These are phyloP conservation scores for Euglossa dilemma DNA, from an alignment of 1,140 invertebrate species.

Conservation along the genomic window DNA sequence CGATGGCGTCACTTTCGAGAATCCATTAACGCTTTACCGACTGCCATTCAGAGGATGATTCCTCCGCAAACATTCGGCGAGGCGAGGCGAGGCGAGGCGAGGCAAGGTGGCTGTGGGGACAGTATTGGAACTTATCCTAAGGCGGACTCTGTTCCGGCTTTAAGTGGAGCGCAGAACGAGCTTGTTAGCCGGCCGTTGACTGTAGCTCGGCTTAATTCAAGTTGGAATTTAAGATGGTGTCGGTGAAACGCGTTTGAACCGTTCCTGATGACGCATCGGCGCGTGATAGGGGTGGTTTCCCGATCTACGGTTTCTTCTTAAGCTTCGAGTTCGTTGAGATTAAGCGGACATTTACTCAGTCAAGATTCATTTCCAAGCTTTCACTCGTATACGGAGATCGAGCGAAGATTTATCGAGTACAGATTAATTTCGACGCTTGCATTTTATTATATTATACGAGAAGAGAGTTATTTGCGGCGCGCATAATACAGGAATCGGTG, in stretches of 20 bases:
- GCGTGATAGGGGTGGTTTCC: neutral
- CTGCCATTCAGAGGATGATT: conserved; percentile 32
- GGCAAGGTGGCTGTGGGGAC: neutral
- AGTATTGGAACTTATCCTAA: conserved; percentile 1
- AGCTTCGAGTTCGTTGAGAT: no score
- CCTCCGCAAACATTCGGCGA: conserved; percentile 32
- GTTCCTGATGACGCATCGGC: neutral
- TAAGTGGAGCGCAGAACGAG: conserved; percentile 5
- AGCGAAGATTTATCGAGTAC: no score
- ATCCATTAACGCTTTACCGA: conserved; percentile 48
- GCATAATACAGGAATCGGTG: no score
- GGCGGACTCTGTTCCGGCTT: neutral
- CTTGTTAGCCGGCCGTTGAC: conserved; percentile 3
- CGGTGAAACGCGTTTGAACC: neutral
- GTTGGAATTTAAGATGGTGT: neutral
- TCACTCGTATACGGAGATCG: no score
- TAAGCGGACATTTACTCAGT: no score
- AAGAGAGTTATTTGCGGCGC: no score
- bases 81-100: neutral
- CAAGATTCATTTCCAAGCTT: no score
- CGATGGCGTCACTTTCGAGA: conserved; percentile 10
- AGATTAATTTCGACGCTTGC: no score
- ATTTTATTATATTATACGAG: no score
- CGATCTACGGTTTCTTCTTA: no score
- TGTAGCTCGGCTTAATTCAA: neutral